Evolutionary conservation across 2,888 invertebrate species (phyloP).

Genomic region (Cheilosia vernalis): DNA sequence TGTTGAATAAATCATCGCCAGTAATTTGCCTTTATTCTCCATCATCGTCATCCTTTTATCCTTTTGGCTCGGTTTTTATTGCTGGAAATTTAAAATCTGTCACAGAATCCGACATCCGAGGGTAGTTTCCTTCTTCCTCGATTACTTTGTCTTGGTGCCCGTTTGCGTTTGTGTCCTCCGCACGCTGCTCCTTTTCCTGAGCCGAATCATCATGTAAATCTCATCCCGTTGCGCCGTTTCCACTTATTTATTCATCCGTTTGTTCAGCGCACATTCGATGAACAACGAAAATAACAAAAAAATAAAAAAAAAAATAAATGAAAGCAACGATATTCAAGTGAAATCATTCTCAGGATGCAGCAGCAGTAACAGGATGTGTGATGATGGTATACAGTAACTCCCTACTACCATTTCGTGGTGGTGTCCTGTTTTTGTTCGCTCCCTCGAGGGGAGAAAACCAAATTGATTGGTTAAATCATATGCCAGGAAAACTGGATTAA

Average conservation of each 20-base stretch:
- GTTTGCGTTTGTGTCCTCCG: neutral
- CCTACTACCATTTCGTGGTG: conserved; percentile 7
- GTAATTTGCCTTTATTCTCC: conserved; percentile 73
- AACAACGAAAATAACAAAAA: conserved; percentile 30
- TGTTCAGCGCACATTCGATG: conserved; percentile 46
- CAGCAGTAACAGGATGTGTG: conserved; percentile 7
- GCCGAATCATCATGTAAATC: conserved; percentile 43
- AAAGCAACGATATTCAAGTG: conserved; percentile 18
- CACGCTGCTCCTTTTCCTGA: neutral
- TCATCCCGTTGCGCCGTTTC: conserved; percentile 36
- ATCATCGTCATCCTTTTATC: conserved; percentile 70
- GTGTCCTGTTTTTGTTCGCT: conserved; percentile 4
- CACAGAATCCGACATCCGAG: conserved; percentile 60
- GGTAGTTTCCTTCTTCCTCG: conserved; percentile 38
- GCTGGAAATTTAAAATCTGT: conserved; percentile 74
- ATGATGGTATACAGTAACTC: conserved; percentile 3
- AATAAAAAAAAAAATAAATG: conserved; percentile 4
- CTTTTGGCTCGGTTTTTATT: conserved; percentile 64
- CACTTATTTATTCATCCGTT: conserved; percentile 72
- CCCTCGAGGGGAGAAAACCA: conserved; percentile 21
- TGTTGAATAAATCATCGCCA: conserved; percentile 75
- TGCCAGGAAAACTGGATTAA: conserved; percentile 72
- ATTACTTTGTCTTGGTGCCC: conserved; percentile 29
- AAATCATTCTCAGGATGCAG: conserved; percentile 39
- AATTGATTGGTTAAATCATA: conserved; percentile 74